Evolutionary conservation across 2,797 vertebrate genomes (phyloP).

Genomic region (Eupleurogrammus muticus): DNA sequence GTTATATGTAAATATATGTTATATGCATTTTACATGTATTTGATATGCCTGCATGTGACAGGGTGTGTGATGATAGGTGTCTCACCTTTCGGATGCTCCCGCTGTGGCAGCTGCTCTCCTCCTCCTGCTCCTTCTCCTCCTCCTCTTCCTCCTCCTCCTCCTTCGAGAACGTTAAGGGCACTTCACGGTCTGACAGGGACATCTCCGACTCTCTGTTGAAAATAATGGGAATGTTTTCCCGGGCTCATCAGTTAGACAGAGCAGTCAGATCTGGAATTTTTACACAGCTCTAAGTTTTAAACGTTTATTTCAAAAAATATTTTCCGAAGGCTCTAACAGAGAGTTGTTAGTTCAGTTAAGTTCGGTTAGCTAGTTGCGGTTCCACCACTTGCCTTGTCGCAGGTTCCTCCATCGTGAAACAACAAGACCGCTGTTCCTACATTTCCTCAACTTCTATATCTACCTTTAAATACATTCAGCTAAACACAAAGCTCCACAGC

Average conservation of each 20-base stretch:
- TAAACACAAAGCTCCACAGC: neutral
- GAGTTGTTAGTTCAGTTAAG: neutral
- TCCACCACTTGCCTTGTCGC: constrained; percentile 66
- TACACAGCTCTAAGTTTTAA: neutral
- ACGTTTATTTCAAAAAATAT: fast-evolving
- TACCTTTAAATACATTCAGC: neutral
- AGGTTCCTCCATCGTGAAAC: constrained; percentile 71
- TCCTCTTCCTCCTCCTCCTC: constrained; percentile 28
- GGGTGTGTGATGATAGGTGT: neutral
- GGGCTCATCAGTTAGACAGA: neutral
- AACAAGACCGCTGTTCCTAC: constrained; percentile 43
- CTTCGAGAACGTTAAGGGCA: constrained; percentile 42
- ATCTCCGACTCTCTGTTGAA: constrained; percentile 63
- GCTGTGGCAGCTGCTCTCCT: constrained; percentile 47
- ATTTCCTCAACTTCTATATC: constrained; percentile 30
- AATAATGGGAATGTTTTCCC: neutral
- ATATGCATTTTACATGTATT: neutral
- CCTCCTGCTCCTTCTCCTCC: constrained; percentile 5
- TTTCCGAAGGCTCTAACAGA: neutral
- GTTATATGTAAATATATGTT: neutral
- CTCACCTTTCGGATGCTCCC: constrained; percentile 81
- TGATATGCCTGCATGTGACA: neutral
- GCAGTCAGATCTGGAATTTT: fast-evolving
- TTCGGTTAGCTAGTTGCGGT: constrained; percentile 24
- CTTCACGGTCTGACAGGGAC: constrained; percentile 73